phyloP scores from a whole-genome alignment of 1,140 invertebrate species.

The Leptinotarsa defecta region DNA sequence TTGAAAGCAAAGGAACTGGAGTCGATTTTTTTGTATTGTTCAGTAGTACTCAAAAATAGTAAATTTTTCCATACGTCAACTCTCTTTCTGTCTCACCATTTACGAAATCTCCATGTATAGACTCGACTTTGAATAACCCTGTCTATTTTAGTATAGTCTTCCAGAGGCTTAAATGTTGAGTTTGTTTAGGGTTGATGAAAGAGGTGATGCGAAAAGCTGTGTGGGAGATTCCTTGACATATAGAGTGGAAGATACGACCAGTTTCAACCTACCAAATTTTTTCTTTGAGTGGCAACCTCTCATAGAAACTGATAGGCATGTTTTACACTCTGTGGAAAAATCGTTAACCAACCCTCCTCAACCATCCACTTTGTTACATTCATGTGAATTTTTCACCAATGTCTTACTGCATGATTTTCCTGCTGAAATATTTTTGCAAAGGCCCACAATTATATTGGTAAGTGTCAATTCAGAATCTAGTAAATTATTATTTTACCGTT shows the following conservation, averaged over 20 bases:
- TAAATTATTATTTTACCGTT: no score
- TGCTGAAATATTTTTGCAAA: conserved; percentile 70
- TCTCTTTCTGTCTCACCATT: no score
- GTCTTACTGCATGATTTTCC: conserved; percentile 72
- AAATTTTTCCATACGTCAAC: no score
- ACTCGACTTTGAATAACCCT: no score
- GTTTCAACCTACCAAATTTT: conserved; percentile 23
- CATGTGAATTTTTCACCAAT: conserved; percentile 67
- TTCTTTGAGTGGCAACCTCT: conserved; percentile 49
- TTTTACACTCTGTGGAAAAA: conserved; percentile 51
- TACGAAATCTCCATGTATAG: no score
- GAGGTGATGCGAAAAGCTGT: neutral
- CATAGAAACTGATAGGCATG: conserved; percentile 50
- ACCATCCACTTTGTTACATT: conserved; percentile 44
- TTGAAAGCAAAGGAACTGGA: no score
- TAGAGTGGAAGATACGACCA: conserved; percentile 21
- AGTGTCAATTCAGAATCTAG: conserved; percentile 18
- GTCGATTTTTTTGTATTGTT: no score
- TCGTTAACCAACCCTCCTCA: conserved; percentile 46
- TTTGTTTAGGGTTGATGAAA: neutral
- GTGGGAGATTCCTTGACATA: conserved; percentile 22
- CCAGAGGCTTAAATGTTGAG: neutral
- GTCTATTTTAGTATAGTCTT: no score
- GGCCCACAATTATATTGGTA: conserved; percentile 66
- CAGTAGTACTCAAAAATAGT: no score